These are phyloP conservation scores for Dicroscelio sp. DNA, from an alignment of 2,888 invertebrate species.

Conservation along the genomic window DNA sequence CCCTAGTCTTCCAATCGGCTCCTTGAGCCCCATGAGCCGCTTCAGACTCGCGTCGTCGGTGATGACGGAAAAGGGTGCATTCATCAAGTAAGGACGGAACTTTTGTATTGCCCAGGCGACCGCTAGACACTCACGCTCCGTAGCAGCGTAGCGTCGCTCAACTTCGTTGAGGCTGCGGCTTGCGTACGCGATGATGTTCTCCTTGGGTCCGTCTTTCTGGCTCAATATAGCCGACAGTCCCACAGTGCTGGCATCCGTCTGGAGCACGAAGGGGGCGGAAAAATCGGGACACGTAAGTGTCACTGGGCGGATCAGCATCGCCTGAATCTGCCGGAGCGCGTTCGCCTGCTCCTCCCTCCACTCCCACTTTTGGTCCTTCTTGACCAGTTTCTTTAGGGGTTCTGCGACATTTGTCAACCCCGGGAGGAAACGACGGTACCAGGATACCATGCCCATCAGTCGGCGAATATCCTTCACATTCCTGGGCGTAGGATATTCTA, in stretches of 20 bases:
- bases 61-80: constrained; percentile 53
- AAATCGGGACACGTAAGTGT: constrained; percentile 80
- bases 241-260: constrained; percentile 75
- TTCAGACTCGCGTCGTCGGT: constrained; percentile 60
- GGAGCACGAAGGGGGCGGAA: constrained; percentile 36
- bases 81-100: constrained; percentile 74
- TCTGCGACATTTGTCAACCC: constrained; percentile 25
- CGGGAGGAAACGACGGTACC: constrained; percentile 35
- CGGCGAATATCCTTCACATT: constrained; percentile 18
- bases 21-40: constrained; percentile 65
- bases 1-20: constrained; percentile 40
- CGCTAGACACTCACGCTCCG: constrained; percentile 52
- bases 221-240: constrained; percentile 80
- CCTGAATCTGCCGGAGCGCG: constrained; percentile 23
- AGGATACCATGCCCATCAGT: constrained; percentile 24
- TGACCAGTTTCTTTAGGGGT: constrained; percentile 15
- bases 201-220: constrained; percentile 74
- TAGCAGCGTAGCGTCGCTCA: constrained; percentile 81
- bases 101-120: constrained; percentile 63
- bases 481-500: constrained; percentile 11
- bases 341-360: constrained; percentile 19
- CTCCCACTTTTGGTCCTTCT: constrained; percentile 4
- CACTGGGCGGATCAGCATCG: constrained; percentile 48
- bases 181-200: constrained; percentile 83
- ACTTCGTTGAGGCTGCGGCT: constrained; percentile 72